Percentiles rank a stretch among this genome's conserved stretches.
These are phyloP conservation scores for Chamaea fasciata DNA, from an alignment of 2,113 vertebrate genomes.

Conservation along the genomic window DNA sequence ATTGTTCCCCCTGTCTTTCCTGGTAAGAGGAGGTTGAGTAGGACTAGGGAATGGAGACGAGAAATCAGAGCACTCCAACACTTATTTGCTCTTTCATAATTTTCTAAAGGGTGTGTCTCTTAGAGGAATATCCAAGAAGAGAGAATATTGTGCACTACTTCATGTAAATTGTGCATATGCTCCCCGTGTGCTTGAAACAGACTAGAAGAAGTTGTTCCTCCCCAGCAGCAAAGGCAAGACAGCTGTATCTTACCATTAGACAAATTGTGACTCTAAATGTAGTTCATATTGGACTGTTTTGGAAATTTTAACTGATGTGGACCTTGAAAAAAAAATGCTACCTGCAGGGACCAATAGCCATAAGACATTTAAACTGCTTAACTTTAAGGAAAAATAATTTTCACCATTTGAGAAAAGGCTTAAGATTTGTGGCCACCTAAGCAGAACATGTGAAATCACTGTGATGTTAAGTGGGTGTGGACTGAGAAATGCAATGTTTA, in stretches of 20 bases:
- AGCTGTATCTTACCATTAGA: not conserved
- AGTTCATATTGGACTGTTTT: not conserved
- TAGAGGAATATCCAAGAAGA: not conserved
- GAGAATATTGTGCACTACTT: not conserved
- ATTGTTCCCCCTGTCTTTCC: not conserved
- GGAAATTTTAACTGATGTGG: not conserved
- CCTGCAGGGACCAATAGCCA: not conserved
- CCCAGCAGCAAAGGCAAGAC: not conserved
- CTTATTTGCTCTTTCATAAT: not conserved
- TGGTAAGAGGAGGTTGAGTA: not conserved
- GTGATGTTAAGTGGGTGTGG: not conserved
- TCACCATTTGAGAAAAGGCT: not conserved
- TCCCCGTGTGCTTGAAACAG: not conserved
- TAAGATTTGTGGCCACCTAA: not conserved
- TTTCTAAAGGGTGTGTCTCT: not conserved
- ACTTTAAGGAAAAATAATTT: not conserved
- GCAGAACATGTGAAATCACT: not conserved
- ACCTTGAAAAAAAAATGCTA: not conserved
- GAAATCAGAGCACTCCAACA: not conserved
- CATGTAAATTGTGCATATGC: not conserved
- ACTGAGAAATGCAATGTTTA: not conserved
- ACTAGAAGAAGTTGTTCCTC: not conserved
- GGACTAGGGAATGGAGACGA: not conserved
- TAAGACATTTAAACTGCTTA: not conserved
- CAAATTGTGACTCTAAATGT: not conserved